phyloP scores from a whole-genome alignment of 2,797 vertebrate genomes.

The Danio tinwini region DNA sequence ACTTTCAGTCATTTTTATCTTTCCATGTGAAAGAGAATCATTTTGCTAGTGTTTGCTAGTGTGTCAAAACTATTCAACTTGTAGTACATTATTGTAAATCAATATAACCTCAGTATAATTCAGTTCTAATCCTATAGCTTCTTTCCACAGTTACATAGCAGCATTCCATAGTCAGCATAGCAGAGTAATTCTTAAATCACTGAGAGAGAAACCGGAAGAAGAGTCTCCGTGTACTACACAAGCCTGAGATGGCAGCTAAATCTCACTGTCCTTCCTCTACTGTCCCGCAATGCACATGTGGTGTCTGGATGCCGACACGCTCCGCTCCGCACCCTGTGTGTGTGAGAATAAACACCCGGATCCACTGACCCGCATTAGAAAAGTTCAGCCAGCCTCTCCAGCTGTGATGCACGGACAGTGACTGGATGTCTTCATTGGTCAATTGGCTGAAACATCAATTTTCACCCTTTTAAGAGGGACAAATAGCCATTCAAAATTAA shows the following conservation, averaged over 20 bases:
- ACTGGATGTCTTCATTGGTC: conserved; percentile 56
- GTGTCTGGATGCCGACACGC: conserved; percentile 3
- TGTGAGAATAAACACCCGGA: conserved; percentile 29
- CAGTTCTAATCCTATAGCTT: neutral
- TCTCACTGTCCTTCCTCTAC: conserved; percentile 27
- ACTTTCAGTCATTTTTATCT: too few species aligned
- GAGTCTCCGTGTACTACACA: conserved; percentile 7
- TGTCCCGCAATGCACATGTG: conserved; percentile 19
- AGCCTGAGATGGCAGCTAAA: conserved; percentile 49
- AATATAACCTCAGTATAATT: neutral
- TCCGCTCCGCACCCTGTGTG: conserved; percentile 16
- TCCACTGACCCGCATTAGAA: conserved; percentile 30
- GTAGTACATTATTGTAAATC: too few species aligned
- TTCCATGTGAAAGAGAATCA: too few species aligned
- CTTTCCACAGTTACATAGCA: neutral
- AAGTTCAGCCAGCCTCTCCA: conserved; percentile 35
- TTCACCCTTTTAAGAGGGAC: conserved; percentile 64
- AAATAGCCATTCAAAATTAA: conserved; percentile 65
- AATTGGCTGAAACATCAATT: conserved; percentile 71
- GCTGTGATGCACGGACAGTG: conserved; percentile 34
- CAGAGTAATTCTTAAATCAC: conserved; percentile 23
- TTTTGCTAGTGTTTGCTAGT: too few species aligned
- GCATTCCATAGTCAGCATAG: too few species aligned
- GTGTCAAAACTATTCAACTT: too few species aligned
- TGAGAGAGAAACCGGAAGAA: conserved; percentile 30